Evolutionary conservation across 2,797 vertebrate species (phyloP).

Genomic region (Cichlasoma orientale): DNA sequence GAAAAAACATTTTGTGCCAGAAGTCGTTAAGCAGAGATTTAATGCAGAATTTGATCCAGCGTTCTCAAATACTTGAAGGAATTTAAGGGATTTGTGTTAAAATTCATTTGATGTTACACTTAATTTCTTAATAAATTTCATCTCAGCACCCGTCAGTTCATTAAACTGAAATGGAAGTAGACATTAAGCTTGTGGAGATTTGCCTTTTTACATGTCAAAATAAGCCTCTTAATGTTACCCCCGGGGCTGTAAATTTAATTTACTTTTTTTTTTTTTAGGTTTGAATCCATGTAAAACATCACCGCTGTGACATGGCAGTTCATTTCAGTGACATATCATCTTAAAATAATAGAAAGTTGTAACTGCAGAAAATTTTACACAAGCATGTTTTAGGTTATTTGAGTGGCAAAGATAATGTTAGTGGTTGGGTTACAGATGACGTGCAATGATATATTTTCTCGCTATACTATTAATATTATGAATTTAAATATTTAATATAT

Average conservation of each 20-base stretch:
- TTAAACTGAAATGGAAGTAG: conserved; percentile 43
- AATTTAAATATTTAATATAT: background rate
- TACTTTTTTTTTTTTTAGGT: conserved; percentile 31
- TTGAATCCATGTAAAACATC: conserved; percentile 20
- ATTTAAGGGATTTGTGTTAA: conserved; percentile 21
- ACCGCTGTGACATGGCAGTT: background rate
- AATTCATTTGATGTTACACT: conserved; percentile 45
- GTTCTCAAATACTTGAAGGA: conserved; percentile 20
- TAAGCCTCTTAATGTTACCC: conserved; percentile 59
- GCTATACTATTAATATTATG: background rate
- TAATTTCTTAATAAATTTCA: conserved; percentile 52
- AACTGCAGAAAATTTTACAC: background rate
- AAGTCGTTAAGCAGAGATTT: conserved; percentile 32
- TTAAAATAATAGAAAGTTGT: background rate
- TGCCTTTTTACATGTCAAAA: conserved; percentile 35
- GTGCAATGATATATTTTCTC: background rate
- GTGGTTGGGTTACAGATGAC: background rate
- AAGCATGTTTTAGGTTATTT: background rate
- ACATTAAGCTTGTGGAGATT: conserved; percentile 50
- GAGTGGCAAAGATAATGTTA: background rate
- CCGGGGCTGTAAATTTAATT: conserved; percentile 28
- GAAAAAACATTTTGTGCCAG: conserved; percentile 21
- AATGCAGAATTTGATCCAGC: conserved; percentile 3
- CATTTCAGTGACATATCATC: conserved; percentile 13
- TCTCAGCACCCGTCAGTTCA: conserved; percentile 31